These are phyloP conservation scores for Leptopilina clavipes DNA, from an alignment of 1,140 invertebrate species.

Conservation along the genomic window DNA sequence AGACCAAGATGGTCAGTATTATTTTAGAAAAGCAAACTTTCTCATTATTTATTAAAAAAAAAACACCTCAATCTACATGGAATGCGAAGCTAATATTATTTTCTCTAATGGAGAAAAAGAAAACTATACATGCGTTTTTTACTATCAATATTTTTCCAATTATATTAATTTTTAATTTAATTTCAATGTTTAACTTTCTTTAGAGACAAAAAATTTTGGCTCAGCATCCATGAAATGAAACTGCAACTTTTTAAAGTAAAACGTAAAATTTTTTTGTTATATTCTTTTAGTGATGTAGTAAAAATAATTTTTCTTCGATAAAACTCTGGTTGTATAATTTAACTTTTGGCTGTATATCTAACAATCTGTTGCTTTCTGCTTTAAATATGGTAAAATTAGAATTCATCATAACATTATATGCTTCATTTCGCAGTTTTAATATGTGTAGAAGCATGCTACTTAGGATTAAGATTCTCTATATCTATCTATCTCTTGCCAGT, in stretches of 20 bases:
- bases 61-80: background rate
- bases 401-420: background rate
- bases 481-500: background rate
- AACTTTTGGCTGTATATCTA: background rate
- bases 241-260: no score
- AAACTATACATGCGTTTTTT: no score
- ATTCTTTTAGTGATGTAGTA: no score
- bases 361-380: background rate
- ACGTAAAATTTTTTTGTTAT: no score
- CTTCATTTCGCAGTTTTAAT: background rate
- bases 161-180: no score
- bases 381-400: background rate
- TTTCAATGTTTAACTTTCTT: no score
- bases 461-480: constrained; percentile 13
- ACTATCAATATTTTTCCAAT: no score
- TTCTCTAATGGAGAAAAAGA: no score
- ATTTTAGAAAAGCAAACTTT: constrained; percentile 63
- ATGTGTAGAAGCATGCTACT: constrained; percentile 23
- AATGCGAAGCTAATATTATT: background rate
- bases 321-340: no score
- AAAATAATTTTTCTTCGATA: no score
- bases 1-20: constrained; percentile 76
- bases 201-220: no score
- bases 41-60: constrained; percentile 39
- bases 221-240: no score